A percentile compares a stretch with the other conserved stretches of the same genome.
phyloP scores from a whole-genome alignment of 2,113 vertebrate genomes.

The Dromiciops gliroides region DNA sequence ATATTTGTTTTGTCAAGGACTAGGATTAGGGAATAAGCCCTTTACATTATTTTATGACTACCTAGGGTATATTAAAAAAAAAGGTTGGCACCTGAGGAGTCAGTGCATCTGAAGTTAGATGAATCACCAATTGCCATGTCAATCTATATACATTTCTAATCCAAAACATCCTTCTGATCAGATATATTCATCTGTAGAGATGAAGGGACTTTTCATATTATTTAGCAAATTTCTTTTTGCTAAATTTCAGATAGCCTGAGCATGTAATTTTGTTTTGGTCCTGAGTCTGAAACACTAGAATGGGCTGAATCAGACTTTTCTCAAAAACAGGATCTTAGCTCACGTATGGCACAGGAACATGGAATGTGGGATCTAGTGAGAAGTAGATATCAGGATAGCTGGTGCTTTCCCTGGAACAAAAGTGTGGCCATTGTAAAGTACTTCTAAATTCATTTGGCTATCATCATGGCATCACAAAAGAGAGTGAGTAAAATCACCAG shows the following conservation, averaged over 20 bases:
- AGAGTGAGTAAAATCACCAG: neutral
- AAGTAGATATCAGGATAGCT: neutral
- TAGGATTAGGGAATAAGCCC: neutral
- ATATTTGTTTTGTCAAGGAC: too few relatives aligned
- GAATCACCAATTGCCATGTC: neutral
- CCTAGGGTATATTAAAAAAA: neutral
- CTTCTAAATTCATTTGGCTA: neutral
- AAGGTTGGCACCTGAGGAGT: neutral
- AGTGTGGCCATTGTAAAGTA: neutral
- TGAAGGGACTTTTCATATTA: neutral
- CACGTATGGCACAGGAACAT: neutral
- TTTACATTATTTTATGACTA: neutral
- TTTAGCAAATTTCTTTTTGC: neutral
- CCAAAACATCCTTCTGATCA: neutral
- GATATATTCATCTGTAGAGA: neutral
- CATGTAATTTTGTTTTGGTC: neutral
- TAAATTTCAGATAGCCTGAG: neutral
- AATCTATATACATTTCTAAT: neutral
- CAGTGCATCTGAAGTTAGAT: neutral
- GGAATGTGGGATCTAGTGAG: neutral
- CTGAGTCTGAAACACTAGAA: neutral
- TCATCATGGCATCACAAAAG: neutral
- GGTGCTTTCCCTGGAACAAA: neutral
- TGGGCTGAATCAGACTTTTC: neutral
- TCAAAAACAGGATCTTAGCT: neutral